Evolutionary conservation across 2,797 vertebrate species (phyloP), one percentile per base, ranked within the genome.

Genomic region (Phrynocephalus forsythii): DNA sequence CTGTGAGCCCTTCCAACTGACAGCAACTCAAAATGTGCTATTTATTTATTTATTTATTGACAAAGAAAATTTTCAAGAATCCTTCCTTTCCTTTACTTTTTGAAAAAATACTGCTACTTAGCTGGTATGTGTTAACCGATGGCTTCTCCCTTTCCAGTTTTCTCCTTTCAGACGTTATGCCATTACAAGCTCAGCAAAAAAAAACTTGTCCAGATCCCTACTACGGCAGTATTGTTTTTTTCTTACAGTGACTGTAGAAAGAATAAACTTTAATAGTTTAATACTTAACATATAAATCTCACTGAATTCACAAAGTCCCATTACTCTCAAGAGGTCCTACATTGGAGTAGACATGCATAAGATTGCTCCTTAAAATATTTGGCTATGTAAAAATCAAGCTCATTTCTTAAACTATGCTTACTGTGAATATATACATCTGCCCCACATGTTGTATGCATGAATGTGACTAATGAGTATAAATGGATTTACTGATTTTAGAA

Each of bases 1-100:
- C 88, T 85, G 95, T 92, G 87, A 89, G 87, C 89, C 71, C 92
- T 77, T 89, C 73, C 83, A 48, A 7, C 60, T 22, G 1, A 13
- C 33, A 22, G 2, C 24, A 10, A 79, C 50, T n/a, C 90, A 67
- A 66, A 86, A 83, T 87, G 82, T 75, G 24, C 87, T 86, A 20
- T 38, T 24, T 56, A 33, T 16, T 69, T 33, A 13, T 44, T 83
- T 78, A 56, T 56, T 56, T 9, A 56, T 67, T 52, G 60, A 71
- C 79, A 52, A 24, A 50, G 28, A 33, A 86, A 86, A 69, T 56
- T 56, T 56, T 56, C 9, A 56, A 56, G 13, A 10, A 56, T 20
- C 79, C 15, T 82, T 67, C 67, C 26, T 2, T 56, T 67, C 80
- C 16, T 72, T 67, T 2, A 22, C 8, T 26, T 79, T 79, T 10